Conservation (phyloP, 2,888 invertebrate species). For the Lasius fuliginosus region DNA sequence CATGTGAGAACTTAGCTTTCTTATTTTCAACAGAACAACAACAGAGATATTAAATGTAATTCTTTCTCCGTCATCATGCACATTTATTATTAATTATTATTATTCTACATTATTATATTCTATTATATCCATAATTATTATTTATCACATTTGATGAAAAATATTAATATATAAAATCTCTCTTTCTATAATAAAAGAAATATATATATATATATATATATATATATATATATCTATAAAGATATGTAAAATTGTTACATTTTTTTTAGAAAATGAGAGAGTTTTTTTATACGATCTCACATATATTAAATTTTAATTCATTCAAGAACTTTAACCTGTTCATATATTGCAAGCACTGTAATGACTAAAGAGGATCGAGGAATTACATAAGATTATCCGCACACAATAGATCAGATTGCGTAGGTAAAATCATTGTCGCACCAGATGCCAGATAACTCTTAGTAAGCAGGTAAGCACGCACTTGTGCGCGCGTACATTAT, state of each 20-base stretch:
- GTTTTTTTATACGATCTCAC: not conserved
- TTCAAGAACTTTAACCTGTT: slow-evolving; percentile 43
- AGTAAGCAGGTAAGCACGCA: slow-evolving; percentile 22
- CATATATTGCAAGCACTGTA: slow-evolving; percentile 18
- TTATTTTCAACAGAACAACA: not conserved
- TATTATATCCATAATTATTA: slow-evolving; percentile 3
- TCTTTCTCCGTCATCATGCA: not conserved
- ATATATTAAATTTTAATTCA: not conserved
- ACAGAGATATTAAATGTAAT: not conserved
- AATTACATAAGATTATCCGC: slow-evolving; percentile 60
- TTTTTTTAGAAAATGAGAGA: not conserved
- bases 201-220: not conserved
- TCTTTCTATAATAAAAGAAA: not conserved
- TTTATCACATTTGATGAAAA: not conserved
- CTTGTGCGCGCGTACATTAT: slow-evolving; percentile 38
- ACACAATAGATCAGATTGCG: slow-evolving; percentile 61
- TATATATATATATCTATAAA: not conserved
- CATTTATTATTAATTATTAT: not conserved
- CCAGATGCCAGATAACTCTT: slow-evolving; percentile 49
- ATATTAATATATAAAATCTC: slow-evolving; percentile 18
- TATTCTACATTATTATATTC: not conserved
- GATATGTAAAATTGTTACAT: slow-evolving; percentile 1
- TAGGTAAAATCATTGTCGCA: slow-evolving; percentile 60
- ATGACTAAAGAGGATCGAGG: slow-evolving; percentile 18
- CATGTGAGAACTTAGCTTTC: too few species aligned